Evolutionary conservation across 1,140 invertebrate species (phyloP).

Genomic region (Ridgeia piscesae): DNA sequence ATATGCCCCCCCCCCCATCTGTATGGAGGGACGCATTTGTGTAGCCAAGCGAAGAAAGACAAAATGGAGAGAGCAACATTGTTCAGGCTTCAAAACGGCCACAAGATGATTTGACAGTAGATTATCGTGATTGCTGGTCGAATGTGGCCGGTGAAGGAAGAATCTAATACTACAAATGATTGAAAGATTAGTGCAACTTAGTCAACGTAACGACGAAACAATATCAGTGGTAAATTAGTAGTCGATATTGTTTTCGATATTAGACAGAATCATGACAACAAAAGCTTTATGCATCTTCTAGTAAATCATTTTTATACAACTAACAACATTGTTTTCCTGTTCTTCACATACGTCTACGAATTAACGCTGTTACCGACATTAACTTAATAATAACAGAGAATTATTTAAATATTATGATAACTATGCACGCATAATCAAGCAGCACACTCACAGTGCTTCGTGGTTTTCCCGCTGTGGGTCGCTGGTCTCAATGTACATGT

Average conservation of each 20-base stretch:
- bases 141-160: no score
- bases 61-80: neutral
- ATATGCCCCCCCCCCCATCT: neutral
- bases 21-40: no score
- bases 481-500: constrained; percentile 8
- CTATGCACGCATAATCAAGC: neutral
- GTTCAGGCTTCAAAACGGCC: neutral
- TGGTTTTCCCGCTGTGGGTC: neutral
- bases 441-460: neutral
- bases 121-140: no score
- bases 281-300: neutral
- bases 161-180: no score
- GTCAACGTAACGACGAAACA: no score
- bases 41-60: no score
- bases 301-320: neutral
- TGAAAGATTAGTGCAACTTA: no score
- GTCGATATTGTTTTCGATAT: no score
- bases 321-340: neutral
- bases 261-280: no score
- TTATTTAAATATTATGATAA: neutral
- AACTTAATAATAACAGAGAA: neutral
- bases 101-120: no score
- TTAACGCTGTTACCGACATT: neutral
- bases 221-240: no score
- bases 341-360: neutral